These are phyloP conservation scores for Plutomurus gul DNA, from an alignment of 1,140 invertebrate genomes.

Conservation along the genomic window DNA sequence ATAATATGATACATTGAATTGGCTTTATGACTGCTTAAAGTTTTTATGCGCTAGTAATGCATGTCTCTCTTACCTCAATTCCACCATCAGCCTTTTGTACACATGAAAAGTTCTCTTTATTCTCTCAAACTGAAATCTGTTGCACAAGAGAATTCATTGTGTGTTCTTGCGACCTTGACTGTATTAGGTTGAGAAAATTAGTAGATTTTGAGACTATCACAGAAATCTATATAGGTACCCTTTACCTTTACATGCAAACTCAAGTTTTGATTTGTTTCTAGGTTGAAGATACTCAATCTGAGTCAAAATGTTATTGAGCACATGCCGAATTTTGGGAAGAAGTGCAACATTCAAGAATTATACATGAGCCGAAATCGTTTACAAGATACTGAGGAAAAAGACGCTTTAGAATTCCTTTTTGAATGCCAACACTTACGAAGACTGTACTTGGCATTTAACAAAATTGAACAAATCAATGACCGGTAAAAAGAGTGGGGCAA, in stretches of 20 bases:
- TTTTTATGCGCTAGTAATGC: too few relatives aligned
- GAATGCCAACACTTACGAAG: constrained; percentile 48
- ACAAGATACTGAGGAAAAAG: constrained; percentile 50
- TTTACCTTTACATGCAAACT: not conserved
- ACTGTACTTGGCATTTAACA: constrained; percentile 52
- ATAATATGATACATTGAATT: too few relatives aligned
- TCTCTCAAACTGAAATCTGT: not conserved
- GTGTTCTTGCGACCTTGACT: not conserved
- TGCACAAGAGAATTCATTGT: not conserved
- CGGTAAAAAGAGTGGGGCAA: constrained; percentile 38
- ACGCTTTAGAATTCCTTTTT: constrained; percentile 50
- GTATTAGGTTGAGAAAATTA: constrained; percentile 1
- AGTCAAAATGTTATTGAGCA: constrained; percentile 52
- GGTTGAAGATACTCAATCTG: constrained; percentile 52
- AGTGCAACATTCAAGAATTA: constrained; percentile 47
- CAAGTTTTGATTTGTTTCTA: not conserved
- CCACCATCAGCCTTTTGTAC: too few relatives aligned
- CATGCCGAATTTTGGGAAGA: constrained; percentile 52
- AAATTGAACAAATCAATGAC: constrained; percentile 52
- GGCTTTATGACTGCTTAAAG: too few relatives aligned
- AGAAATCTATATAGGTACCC: not conserved
- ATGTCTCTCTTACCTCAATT: too few relatives aligned
- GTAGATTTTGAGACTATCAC: constrained; percentile 6
- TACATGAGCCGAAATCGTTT: constrained; percentile 51
- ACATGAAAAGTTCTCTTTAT: not conserved